phyloP scores from a whole-genome alignment of 2,888 invertebrate genomes.

The Eilema depressum region DNA sequence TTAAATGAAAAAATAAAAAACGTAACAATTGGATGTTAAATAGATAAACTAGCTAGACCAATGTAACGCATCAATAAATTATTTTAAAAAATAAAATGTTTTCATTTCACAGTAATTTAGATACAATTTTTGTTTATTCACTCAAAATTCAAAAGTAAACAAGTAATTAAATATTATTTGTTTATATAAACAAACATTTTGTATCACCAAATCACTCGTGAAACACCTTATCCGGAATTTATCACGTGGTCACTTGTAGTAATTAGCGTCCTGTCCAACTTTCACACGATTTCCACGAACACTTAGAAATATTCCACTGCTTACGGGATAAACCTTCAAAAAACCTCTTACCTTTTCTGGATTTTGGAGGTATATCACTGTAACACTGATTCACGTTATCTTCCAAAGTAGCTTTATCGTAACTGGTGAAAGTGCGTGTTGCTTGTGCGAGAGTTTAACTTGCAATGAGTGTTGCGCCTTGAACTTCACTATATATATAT shows the following conservation, averaged over 20 bases:
- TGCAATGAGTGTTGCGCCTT: constrained; percentile 90
- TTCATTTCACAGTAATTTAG: constrained; percentile 37
- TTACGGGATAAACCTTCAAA: constrained; percentile 52
- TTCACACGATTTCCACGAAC: constrained; percentile 54
- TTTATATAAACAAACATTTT: constrained; percentile 37
- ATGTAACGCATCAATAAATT: neutral
- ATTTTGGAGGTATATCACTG: constrained; percentile 72
- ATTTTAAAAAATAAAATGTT: neutral
- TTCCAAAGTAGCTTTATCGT: constrained; percentile 70
- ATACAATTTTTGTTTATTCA: constrained; percentile 24
- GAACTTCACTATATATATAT: constrained; percentile 95
- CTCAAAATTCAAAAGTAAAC: constrained; percentile 1
- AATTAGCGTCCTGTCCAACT: constrained; percentile 50
- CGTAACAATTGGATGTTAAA: neutral
- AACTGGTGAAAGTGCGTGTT: constrained; percentile 85
- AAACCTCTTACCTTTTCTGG: constrained; percentile 74
- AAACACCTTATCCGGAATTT: constrained; percentile 47
- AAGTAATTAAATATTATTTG: neutral
- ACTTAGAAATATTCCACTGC: constrained; percentile 58
- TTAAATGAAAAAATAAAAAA: too few species aligned
- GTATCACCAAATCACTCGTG: constrained; percentile 59
- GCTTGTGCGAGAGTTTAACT: constrained; percentile 80
- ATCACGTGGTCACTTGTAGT: constrained; percentile 53
- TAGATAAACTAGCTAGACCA: neutral
- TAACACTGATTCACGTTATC: constrained; percentile 72